Evolutionary conservation across 2,888 invertebrate genomes (phyloP).

Genomic region (Brachypalpus laphriformis): DNA sequence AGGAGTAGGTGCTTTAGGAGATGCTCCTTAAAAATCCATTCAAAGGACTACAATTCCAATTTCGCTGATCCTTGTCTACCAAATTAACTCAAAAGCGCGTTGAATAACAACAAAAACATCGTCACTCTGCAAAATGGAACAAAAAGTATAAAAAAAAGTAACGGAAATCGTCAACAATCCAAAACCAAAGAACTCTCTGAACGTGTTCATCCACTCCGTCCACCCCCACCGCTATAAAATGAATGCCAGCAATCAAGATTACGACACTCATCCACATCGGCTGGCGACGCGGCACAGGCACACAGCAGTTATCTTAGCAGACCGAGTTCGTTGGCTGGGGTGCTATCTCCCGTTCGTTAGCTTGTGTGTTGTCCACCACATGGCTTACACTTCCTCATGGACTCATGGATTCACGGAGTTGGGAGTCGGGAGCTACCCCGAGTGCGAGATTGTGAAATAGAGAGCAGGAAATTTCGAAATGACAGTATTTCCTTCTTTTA

Average conservation of each 20-base stretch:
- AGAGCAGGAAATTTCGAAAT: conserved; percentile 65
- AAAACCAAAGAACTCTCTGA: conserved; percentile 25
- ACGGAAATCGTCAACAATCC: conserved; percentile 50
- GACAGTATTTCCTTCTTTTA: conserved; percentile 62
- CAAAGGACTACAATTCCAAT: conserved; percentile 54
- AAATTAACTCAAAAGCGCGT: conserved; percentile 60
- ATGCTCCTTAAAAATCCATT: conserved; percentile 47
- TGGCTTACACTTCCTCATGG: conserved; percentile 40
- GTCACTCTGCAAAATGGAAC: conserved; percentile 5
- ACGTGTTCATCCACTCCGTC: conserved; percentile 64
- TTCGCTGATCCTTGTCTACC: conserved; percentile 58
- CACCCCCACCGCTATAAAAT: conserved; percentile 60
- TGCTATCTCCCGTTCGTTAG: conserved; percentile 15
- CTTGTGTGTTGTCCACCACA: conserved; percentile 47
- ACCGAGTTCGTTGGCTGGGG: conserved; percentile 10
- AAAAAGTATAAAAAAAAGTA: conserved; percentile 15
- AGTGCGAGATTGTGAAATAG: conserved; percentile 59
- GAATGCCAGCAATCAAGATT: conserved; percentile 73
- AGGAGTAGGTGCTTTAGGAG: conserved; percentile 12
- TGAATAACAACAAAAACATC: conserved; percentile 42
- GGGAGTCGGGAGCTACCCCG: no score
- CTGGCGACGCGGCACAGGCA: conserved; percentile 2
- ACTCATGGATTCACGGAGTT: conserved; percentile 12
- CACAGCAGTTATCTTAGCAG: conserved; percentile 16
- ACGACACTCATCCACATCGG: conserved; percentile 64